A percentile compares a stretch with the other conserved stretches of the same genome.
Evolutionary conservation across 2,888 invertebrate genomes (phyloP).

Genomic region (Lissocephala sabroskyi): DNA sequence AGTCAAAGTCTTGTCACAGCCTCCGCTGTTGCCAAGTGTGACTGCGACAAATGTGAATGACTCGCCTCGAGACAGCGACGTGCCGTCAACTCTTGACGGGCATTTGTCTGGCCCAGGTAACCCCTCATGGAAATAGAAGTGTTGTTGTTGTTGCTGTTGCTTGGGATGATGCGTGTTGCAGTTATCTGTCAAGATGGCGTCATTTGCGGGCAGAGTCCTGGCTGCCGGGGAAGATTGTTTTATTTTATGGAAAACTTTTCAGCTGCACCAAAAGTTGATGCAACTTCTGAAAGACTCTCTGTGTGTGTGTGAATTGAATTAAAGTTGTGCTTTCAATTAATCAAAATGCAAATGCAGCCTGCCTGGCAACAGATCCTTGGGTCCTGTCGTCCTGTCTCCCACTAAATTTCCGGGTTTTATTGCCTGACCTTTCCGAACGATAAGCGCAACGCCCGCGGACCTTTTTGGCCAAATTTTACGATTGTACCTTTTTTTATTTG

Average conservation of each 20-base stretch:
- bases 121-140: conserved; percentile 2
- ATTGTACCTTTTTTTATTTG: too few species aligned
- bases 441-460: too few species aligned
- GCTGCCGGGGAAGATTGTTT: conserved; percentile 56
- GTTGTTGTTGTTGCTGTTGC: conserved; percentile 19
- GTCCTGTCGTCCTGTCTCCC: too few species aligned
- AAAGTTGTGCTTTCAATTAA: conserved; percentile 23
- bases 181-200: conserved; percentile 53
- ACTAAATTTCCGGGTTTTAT: too few species aligned
- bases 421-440: too few species aligned
- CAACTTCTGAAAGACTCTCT: not conserved
- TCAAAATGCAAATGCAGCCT: conserved; percentile 11
- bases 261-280: conserved; percentile 11
- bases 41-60: conserved; percentile 61
- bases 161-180: conserved; percentile 18
- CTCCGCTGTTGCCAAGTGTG: conserved; percentile 16
- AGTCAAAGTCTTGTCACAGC: too few species aligned
- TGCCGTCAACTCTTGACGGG: conserved; percentile 61
- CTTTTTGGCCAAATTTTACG: too few species aligned
- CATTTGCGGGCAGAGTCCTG: conserved; percentile 47
- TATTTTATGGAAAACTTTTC: conserved; percentile 36
- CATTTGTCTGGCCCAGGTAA: conserved; percentile 57
- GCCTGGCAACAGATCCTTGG: too few species aligned
- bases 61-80: conserved; percentile 62
- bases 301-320: conserved; percentile 19